phyloP scores from a whole-genome alignment of 2,113 vertebrate species.

The Ammodytes marinus region DNA sequence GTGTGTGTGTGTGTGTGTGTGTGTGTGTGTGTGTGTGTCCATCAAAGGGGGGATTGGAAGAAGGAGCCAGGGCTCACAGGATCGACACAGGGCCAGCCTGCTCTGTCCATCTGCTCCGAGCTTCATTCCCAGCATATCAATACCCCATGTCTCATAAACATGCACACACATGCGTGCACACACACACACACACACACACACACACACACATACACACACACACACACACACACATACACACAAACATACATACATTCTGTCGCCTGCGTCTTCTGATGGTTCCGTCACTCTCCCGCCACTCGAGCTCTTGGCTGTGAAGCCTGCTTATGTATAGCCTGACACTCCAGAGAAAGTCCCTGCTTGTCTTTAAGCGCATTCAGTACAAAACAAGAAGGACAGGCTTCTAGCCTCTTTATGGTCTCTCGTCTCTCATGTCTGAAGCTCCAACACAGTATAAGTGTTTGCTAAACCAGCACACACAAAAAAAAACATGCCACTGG shows the following conservation, averaged over 20 bases:
- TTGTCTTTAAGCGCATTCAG: constrained; percentile 72
- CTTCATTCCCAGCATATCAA: constrained; percentile 81
- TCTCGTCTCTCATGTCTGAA: constrained; percentile 35
- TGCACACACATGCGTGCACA: constrained; percentile 15
- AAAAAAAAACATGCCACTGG: constrained; percentile 23
- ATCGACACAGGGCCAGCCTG: constrained; percentile 75
- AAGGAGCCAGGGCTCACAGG: constrained; percentile 76
- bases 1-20: constrained; percentile 15
- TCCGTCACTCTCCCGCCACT: constrained; percentile 67
- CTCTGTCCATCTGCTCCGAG: constrained; percentile 82
- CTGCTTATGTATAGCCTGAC: constrained; percentile 76
- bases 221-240: constrained; percentile 37
- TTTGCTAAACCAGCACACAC: constrained; percentile 65
- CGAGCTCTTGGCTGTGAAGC: constrained; percentile 63
- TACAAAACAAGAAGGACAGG: constrained; percentile 62
- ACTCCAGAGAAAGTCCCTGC: constrained; percentile 70
- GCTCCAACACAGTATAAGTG: constrained; percentile 45
- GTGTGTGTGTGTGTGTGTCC: constrained; percentile 43
- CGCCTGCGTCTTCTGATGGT: constrained; percentile 66
- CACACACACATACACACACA: constrained; percentile 31
- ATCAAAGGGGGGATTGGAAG: constrained; percentile 68
- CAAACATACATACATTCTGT: constrained; percentile 41
- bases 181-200: constrained; percentile 10
- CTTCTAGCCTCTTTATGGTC: constrained; percentile 10
- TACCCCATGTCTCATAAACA: constrained; percentile 55